These are phyloP conservation scores for Athalia cordata DNA, from an alignment of 2,888 invertebrate species.

Conservation along the genomic window DNA sequence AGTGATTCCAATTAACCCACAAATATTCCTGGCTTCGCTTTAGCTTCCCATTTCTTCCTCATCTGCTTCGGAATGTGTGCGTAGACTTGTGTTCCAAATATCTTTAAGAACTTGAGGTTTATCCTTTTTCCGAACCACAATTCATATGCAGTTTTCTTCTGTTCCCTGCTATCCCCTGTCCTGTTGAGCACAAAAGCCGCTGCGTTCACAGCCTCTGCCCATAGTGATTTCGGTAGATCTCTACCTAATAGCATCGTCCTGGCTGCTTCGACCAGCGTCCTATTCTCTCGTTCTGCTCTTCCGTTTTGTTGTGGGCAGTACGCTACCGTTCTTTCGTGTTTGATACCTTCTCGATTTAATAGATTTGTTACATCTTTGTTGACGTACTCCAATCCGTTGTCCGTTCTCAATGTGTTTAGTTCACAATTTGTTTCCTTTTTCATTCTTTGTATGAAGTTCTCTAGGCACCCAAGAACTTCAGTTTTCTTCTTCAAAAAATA, in stretches of 20 bases:
- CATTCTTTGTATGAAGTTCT: background rate
- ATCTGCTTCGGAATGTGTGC: constrained; percentile 62
- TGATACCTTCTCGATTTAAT: constrained; percentile 43
- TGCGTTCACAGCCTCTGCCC: constrained; percentile 68
- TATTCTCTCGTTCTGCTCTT: constrained; percentile 58
- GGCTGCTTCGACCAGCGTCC: constrained; percentile 60
- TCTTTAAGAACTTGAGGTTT: constrained; percentile 43
- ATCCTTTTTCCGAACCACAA: constrained; percentile 55
- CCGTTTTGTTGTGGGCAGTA: constrained; percentile 55
- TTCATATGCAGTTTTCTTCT: constrained; percentile 58
- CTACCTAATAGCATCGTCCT: constrained; percentile 50
- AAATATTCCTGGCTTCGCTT: constrained; percentile 53
- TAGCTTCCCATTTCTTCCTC: constrained; percentile 52
- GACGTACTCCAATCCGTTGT: constrained; percentile 51
- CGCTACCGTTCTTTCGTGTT: constrained; percentile 48
- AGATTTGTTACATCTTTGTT: constrained; percentile 48
- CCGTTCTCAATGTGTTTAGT: constrained; percentile 40
- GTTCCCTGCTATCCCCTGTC: constrained; percentile 58
- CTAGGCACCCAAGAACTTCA: background rate
- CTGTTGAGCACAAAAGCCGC: constrained; percentile 65
- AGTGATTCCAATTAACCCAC: no score
- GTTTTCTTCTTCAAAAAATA: constrained; percentile 13
- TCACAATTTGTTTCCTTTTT: background rate
- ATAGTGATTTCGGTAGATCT: constrained; percentile 57
- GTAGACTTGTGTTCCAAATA: constrained; percentile 61